Conservation (phyloP, 2,113 vertebrate genomes). For the Bettongia penicillata region DNA sequence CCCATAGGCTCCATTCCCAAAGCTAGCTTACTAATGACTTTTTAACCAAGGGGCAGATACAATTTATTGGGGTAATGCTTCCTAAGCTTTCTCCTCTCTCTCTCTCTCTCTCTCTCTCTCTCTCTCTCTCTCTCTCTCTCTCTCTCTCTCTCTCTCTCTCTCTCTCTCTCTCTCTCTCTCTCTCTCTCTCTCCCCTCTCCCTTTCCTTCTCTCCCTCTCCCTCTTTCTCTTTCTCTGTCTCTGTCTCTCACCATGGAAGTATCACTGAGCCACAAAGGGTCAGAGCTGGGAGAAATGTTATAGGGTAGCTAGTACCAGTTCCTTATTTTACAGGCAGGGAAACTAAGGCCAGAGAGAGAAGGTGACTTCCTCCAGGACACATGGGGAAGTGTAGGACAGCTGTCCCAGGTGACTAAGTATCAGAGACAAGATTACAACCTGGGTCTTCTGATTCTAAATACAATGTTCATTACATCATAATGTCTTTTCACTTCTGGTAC, state of each 20-base stretch:
- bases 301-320: background rate
- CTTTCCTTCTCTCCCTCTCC: too few relatives aligned
- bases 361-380: too few relatives aligned
- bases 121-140: background rate
- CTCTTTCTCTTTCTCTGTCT: background rate
- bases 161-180: too few relatives aligned
- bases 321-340: background rate
- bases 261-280: too few relatives aligned
- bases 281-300: background rate
- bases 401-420: background rate
- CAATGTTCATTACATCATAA: background rate
- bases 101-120: too few relatives aligned
- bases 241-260: background rate
- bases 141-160: background rate
- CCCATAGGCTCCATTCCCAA: background rate
- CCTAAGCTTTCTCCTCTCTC: background rate
- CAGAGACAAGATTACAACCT: too few relatives aligned
- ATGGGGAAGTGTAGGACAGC: background rate
- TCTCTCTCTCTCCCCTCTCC: too few relatives aligned
- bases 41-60: too few relatives aligned
- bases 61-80: background rate
- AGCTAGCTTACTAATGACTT: background rate
- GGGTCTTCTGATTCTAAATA: background rate
- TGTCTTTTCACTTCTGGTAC: background rate
- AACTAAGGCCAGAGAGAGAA: background rate